phyloP scores from a whole-genome alignment of 2,797 vertebrate genomes.

The Esox lucius region DNA sequence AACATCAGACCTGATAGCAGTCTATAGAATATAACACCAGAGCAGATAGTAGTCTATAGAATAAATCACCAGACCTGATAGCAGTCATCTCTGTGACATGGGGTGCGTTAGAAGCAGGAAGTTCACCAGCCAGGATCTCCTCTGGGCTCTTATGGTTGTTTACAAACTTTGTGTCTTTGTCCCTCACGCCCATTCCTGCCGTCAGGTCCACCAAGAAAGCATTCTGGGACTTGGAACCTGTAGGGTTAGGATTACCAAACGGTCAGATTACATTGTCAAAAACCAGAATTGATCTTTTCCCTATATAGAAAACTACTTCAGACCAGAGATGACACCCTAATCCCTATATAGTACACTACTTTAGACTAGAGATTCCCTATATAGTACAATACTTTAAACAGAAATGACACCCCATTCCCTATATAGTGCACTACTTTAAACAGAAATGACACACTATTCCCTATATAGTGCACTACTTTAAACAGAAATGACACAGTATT shows the following conservation, averaged over 20 bases:
- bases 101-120: conserved; percentile 83
- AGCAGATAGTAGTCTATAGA: neutral
- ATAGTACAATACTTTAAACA: no score
- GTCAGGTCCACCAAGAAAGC: conserved; percentile 89
- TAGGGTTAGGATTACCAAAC: neutral
- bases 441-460: no score
- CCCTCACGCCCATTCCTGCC: conserved; percentile 83
- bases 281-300: neutral
- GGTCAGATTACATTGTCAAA: neutral
- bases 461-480: no score
- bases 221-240: conserved; percentile 94
- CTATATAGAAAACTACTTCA: no score
- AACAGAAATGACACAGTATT: no score
- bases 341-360: no score
- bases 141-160: conserved; percentile 83
- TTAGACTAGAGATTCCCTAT: no score
- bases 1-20: no score
- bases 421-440: no score
- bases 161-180: conserved; percentile 76
- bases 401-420: no score
- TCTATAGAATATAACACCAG: neutral
- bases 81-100: conserved; percentile 90
- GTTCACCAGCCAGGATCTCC: conserved; percentile 90
- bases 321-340: no score
- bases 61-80: neutral